Conservation (phyloP, 2,797 vertebrate species). For the Malurus leucopterus region DNA sequence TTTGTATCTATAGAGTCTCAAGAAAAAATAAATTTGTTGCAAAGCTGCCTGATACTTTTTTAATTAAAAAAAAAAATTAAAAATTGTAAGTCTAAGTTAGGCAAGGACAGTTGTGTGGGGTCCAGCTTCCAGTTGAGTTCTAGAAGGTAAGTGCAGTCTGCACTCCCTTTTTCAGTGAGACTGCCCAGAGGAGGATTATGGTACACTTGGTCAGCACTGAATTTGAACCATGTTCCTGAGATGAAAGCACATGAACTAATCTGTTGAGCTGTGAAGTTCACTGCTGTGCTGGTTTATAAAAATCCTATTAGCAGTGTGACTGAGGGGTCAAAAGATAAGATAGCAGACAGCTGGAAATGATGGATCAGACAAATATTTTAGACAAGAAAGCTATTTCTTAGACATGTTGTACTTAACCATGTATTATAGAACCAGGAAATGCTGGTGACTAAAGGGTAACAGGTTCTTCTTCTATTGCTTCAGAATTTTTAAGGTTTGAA, state of each 20-base stretch:
- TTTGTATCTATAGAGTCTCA: background rate
- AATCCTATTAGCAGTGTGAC: constrained; percentile 65
- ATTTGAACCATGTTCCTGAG: constrained; percentile 61
- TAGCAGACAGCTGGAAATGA: constrained; percentile 53
- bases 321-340: constrained; percentile 61
- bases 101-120: background rate
- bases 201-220: constrained; percentile 33
- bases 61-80: background rate
- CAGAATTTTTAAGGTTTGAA: background rate
- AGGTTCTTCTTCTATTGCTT: background rate
- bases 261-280: constrained; percentile 40
- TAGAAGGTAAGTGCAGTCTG: background rate
- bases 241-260: constrained; percentile 63
- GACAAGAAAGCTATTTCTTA: constrained; percentile 49
- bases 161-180: constrained; percentile 16
- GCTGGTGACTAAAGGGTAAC: background rate
- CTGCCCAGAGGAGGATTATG: constrained; percentile 33
- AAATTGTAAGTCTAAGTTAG: background rate
- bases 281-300: constrained; percentile 53
- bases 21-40: background rate
- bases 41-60: background rate
- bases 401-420: background rate
- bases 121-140: background rate
- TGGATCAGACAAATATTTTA: constrained; percentile 60
- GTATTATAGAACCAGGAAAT: background rate